A percentile compares a stretch with the other conserved stretches of the same genome.
phyloP scores from a whole-genome alignment of 2,888 invertebrate species.

The Altica lythri region DNA sequence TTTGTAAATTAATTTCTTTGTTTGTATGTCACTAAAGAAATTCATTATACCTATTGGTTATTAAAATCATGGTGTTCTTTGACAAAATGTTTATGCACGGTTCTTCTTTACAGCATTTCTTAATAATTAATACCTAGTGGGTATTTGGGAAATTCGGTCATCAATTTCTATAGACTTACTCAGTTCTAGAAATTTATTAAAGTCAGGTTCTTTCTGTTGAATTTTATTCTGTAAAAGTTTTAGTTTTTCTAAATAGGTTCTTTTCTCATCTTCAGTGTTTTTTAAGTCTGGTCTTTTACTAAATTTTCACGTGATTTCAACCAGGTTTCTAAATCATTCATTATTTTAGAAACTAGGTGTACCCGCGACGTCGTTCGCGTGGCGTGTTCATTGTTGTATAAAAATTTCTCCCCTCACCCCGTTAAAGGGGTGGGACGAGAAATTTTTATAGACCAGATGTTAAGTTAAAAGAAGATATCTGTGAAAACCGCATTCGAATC shows the following conservation, averaged over 20 bases:
- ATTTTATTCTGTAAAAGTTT: slow-evolving; percentile 74
- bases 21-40: slow-evolving; percentile 77
- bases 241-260: slow-evolving; percentile 76
- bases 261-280: slow-evolving; percentile 82
- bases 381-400: no score
- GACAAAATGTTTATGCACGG: slow-evolving; percentile 80
- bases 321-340: slow-evolving; percentile 83
- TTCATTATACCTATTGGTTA: slow-evolving; percentile 69
- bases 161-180: slow-evolving; percentile 76
- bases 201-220: slow-evolving; percentile 67
- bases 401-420: no score
- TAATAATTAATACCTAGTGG: slow-evolving; percentile 80
- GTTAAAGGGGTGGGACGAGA: no score
- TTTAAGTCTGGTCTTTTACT: slow-evolving; percentile 88
- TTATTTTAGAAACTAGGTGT: slow-evolving; percentile 72
- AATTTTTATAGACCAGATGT: no score
- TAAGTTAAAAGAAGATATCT: no score
- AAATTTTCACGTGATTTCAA: slow-evolving; percentile 82
- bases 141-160: slow-evolving; percentile 76
- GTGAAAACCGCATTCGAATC: no score
- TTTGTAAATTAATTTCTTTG: slow-evolving; percentile 74
- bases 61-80: slow-evolving; percentile 85
- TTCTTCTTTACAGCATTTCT: slow-evolving; percentile 83
- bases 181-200: slow-evolving; percentile 69
- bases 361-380: no score